phyloP scores from a whole-genome alignment of 2,113 vertebrate genomes.

The Dolichotis patagonum region DNA sequence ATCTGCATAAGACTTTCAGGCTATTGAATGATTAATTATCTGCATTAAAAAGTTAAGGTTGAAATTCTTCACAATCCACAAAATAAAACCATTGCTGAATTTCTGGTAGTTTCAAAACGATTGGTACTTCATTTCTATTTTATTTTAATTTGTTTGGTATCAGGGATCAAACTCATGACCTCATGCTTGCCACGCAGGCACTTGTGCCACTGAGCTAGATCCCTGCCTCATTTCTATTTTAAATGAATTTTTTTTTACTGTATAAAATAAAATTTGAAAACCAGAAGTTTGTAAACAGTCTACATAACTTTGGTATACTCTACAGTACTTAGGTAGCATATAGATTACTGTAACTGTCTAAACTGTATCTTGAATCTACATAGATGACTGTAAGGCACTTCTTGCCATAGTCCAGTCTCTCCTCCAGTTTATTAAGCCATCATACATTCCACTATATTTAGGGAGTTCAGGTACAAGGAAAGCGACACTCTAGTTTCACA shows the following conservation, averaged over 20 bases:
- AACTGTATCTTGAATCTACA: background rate
- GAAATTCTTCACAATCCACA: background rate
- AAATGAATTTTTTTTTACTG: background rate
- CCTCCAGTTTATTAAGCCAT: too few species aligned
- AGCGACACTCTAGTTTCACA: background rate
- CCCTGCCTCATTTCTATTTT: background rate
- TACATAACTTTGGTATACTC: background rate
- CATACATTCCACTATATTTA: background rate
- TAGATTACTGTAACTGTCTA: background rate
- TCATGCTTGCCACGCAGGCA: too few species aligned
- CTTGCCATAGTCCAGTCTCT: accelerated
- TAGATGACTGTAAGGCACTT: background rate
- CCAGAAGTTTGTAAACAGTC: background rate
- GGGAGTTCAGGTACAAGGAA: background rate
- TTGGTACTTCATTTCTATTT: background rate
- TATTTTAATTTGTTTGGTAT: too few species aligned
- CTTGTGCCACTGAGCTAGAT: too few species aligned
- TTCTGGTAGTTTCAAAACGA: background rate
- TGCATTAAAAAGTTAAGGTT: background rate
- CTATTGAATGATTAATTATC: background rate
- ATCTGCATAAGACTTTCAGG: background rate
- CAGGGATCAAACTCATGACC: too few species aligned
- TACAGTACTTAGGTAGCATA: background rate
- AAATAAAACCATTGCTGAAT: background rate
- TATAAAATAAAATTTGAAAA: background rate